phyloP scores from a whole-genome alignment of 1,140 invertebrate species.

The Lasaia peninsularis region DNA sequence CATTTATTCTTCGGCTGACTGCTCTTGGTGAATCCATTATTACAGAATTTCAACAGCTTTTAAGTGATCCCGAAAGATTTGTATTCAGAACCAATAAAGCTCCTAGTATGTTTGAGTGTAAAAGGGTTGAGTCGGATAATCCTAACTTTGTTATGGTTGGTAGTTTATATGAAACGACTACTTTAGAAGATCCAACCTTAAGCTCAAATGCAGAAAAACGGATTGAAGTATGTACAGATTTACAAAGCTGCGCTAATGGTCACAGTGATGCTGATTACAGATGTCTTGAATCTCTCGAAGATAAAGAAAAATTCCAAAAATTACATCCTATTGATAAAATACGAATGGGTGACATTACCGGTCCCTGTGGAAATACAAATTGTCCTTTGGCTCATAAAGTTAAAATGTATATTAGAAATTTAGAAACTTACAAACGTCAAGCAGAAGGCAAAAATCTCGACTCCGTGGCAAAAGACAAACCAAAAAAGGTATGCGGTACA shows the following conservation, averaged over 20 bases:
- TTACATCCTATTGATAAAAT: slow-evolving; percentile 60
- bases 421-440: slow-evolving; percentile 57
- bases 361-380: slow-evolving; percentile 64
- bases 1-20: slow-evolving; percentile 57
- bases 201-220: slow-evolving; percentile 40
- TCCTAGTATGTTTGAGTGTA: slow-evolving; percentile 65
- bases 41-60: slow-evolving; percentile 66
- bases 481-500: slow-evolving; percentile 55
- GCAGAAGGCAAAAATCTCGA: slow-evolving; percentile 35
- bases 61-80: slow-evolving; percentile 60
- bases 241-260: slow-evolving; percentile 50
- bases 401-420: slow-evolving; percentile 58
- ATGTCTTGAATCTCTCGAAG: slow-evolving; percentile 32
- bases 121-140: slow-evolving; percentile 57
- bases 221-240: slow-evolving; percentile 62
- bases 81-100: slow-evolving; percentile 68
- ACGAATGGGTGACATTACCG: slow-evolving; percentile 64
- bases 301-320: slow-evolving; percentile 28
- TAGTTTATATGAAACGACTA: slow-evolving; percentile 63
- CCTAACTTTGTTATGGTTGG: slow-evolving; percentile 68
- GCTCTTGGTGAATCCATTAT: slow-evolving; percentile 60
- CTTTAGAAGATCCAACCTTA: slow-evolving; percentile 58
- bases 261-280: slow-evolving; percentile 26
- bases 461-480: slow-evolving; percentile 31
- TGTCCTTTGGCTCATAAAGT: slow-evolving; percentile 66